These are phyloP conservation scores for Cyclophora punctaria DNA, from an alignment of 2,888 invertebrate species.

Conservation along the genomic window DNA sequence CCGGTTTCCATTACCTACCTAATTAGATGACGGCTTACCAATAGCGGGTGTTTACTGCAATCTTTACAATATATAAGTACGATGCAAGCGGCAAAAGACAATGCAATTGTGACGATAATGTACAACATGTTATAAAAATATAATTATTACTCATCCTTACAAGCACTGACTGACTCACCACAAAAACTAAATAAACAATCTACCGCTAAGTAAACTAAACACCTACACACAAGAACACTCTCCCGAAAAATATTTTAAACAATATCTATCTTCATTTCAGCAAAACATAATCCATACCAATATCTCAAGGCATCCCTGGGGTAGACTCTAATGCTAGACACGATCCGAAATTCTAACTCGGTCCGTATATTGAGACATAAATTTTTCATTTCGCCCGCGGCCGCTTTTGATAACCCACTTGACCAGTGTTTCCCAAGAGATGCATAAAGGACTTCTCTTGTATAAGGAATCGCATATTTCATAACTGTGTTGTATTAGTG, in stretches of 20 bases:
- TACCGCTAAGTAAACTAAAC: no score
- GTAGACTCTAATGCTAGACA: conserved; percentile 47
- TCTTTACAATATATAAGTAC: no score
- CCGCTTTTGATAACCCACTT: conserved; percentile 71
- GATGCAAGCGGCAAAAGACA: no score
- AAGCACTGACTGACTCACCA: no score
- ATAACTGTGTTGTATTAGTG: conserved; percentile 50
- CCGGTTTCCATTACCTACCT: no score
- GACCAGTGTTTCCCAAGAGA: conserved; percentile 66
- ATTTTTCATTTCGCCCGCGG: conserved; percentile 71
- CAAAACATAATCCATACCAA: conserved; percentile 1
- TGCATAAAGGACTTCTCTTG: conserved; percentile 72
- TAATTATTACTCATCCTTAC: no score
- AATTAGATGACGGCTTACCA: no score
- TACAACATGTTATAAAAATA: no score
- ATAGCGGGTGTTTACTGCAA: no score
- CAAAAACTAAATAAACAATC: no score
- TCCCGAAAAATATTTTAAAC: neutral
- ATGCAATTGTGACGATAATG: no score
- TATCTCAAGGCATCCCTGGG: conserved; percentile 39
- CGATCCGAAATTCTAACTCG: conserved; percentile 42
- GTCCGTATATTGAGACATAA: conserved; percentile 71
- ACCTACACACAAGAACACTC: no score
- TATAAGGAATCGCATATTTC: conserved; percentile 75
- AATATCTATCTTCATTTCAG: neutral